phyloP scores from a whole-genome alignment of 2,113 vertebrate genomes.

The Ptyas mucosa region DNA sequence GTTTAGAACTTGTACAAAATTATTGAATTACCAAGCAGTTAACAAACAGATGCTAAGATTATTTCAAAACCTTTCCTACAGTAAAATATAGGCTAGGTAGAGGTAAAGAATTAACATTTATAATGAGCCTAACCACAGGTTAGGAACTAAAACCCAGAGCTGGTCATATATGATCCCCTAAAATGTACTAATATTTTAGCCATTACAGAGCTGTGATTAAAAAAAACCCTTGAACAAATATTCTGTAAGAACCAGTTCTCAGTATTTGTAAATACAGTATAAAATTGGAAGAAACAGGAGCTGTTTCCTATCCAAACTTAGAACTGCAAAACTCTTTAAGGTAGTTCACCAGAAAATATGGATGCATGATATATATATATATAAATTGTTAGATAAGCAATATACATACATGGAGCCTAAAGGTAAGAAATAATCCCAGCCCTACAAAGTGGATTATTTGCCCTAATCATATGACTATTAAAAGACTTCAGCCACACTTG shows the following conservation, averaged over 20 bases:
- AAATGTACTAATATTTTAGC: not conserved
- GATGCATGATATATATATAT: not conserved
- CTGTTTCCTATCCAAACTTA: not conserved
- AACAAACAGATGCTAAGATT: not conserved
- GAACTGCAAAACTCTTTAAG: not conserved
- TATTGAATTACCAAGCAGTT: not conserved
- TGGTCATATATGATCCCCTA: not conserved
- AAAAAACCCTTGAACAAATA: not conserved
- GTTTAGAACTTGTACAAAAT: not conserved
- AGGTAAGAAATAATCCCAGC: constrained; percentile 48
- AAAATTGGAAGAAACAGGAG: not conserved
- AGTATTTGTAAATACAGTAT: not conserved
- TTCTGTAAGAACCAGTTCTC: not conserved
- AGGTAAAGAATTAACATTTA: not conserved
- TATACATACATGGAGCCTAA: constrained; percentile 50
- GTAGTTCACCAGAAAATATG: not conserved
- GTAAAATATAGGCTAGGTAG: not conserved
- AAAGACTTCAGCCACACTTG: constrained; percentile 42
- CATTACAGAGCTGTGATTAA: not conserved
- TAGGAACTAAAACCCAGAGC: not conserved
- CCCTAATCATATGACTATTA: constrained; percentile 50
- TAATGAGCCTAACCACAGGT: not conserved
- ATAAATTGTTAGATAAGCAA: not conserved
- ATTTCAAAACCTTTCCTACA: not conserved
- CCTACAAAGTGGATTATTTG: constrained; percentile 58